Base-by-base conservation (phyloP, 2,113 vertebrate genomes). In the Thinocorus orbignyianus region DNA sequence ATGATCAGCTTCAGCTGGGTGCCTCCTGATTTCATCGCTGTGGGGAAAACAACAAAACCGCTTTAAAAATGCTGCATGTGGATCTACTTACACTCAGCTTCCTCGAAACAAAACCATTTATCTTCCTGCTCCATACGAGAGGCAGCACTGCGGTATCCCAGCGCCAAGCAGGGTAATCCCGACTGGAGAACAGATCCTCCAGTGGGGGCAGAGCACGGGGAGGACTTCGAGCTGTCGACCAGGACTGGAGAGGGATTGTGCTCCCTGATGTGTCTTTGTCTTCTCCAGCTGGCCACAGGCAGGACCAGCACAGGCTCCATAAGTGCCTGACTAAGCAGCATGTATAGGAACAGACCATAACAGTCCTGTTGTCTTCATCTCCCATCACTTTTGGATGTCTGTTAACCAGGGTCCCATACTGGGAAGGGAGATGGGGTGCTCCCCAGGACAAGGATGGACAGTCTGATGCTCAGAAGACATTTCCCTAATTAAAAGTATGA, bases 11-110 rank as follows among this genome's bases (percentile, higher is more conserved):
- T 99, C 88, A 99, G 98, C 95, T 99, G 99, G 3, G 99, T 99
- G 92, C 99, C 99, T 97, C 99, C 99, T 5, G 99, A 99, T 97
- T 99, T 99, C 99, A 99, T 99, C 7, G 99, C 99, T 99, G 98
- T 81, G 60, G 86, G 85, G 49, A 90, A 18, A 92, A 84, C 18
- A 80, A n/a, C 64, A 49, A 94, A 84, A 80, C 52, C 19, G 3
- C 24, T 66, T 91, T 93, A 77, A 88, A 88, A 88, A 93, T 74
- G 80, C 37, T 48, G 11, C 82, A 71, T 33, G 73, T 51, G 62
- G 69, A 51, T 85, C 46, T 55, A 11, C 41, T 81, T 28, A 85
- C 51, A 57, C n/a, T 41, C 74, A 81, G 60, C 24, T 41, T 44
- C 55, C 57, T 48, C 33, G 33, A 84, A 79, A 72, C 9, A 62